Base-by-base conservation (phyloP, 2,797 vertebrate genomes). In the Myripristis jacobus region DNA sequence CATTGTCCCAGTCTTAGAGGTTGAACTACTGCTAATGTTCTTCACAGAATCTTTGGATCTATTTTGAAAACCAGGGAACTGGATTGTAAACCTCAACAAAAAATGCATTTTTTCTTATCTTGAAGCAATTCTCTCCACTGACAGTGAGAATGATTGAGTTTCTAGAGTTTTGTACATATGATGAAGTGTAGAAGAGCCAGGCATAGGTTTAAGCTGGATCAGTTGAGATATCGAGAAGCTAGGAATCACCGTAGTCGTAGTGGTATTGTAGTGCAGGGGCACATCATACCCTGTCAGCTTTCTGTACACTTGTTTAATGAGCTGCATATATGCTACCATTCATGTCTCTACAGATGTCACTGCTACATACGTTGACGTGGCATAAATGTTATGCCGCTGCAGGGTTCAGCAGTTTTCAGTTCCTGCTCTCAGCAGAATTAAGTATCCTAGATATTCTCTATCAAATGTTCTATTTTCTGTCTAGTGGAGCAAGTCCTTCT, bases 401-500 rank as follows among this genome's bases (percentile, higher is more conserved):
- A 24, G 36, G 0, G 1, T 59, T 67, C 36, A 1, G 4, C 43
- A 43, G 27, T 47, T 57, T 55, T 68, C 55, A 54, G 34, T 16
- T 34, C 27, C 61, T n/a, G 61, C 16, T 22, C 41, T 59, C 41
- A 4, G 22, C 22, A 27, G 38, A 29, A 22, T 15, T 63, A 16
- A 24, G 25, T 9, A 50, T 21, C 56, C 72, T 48, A 50, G 69
- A 71, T 50, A 21, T 56, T 43, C 72, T 4, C 43, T 38, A 31
- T 69, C 54, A 46, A 46, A 24, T 51, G 27, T 21, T 21, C 63
- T 77, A 3, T 71, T 83, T 58, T 21, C 54, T 72, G 64, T 78
- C 41, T 29, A 54, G 58, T n/a, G 51, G 48, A 80, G 77, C 77
- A 79, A 85, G 83, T 87, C 87, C 85, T 83, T 88, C 69, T 75